phyloP scores from a whole-genome alignment of 2,113 vertebrate species.

The Boulengeromyrus knoepffleri region DNA sequence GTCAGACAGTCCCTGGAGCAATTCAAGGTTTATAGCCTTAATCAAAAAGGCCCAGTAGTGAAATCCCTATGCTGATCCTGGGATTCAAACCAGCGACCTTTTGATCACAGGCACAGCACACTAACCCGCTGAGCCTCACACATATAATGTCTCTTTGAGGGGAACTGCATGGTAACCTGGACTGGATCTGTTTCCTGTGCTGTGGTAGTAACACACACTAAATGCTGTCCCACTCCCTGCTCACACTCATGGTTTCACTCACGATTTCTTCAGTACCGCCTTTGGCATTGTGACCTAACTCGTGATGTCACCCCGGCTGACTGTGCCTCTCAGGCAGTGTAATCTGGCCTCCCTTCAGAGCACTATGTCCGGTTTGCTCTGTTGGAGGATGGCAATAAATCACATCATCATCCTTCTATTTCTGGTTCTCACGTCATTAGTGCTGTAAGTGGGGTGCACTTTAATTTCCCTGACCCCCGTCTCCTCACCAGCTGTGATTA shows the following conservation, averaged over 20 bases:
- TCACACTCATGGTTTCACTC: background rate
- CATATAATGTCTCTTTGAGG: background rate
- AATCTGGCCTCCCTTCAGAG: background rate
- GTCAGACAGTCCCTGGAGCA: background rate
- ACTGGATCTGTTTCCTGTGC: background rate
- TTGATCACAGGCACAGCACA: background rate
- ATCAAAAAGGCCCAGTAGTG: background rate
- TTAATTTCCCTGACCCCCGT: background rate
- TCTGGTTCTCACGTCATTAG: background rate
- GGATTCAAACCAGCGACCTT: background rate
- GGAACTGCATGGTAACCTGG: background rate
- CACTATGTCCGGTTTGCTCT: background rate
- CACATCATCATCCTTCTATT: background rate
- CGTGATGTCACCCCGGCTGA: background rate
- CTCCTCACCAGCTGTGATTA: background rate
- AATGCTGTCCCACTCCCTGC: background rate
- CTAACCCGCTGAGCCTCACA: background rate
- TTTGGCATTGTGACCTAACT: background rate
- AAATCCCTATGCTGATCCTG: background rate
- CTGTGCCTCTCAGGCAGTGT: background rate
- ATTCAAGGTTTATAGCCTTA: background rate
- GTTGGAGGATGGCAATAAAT: background rate
- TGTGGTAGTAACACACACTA: background rate
- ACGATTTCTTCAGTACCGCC: background rate
- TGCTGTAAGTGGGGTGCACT: background rate